Evolutionary conservation across 2,113 vertebrate species (phyloP), one percentile per base, ranked within the genome.

Genomic region (Uria aalge): DNA sequence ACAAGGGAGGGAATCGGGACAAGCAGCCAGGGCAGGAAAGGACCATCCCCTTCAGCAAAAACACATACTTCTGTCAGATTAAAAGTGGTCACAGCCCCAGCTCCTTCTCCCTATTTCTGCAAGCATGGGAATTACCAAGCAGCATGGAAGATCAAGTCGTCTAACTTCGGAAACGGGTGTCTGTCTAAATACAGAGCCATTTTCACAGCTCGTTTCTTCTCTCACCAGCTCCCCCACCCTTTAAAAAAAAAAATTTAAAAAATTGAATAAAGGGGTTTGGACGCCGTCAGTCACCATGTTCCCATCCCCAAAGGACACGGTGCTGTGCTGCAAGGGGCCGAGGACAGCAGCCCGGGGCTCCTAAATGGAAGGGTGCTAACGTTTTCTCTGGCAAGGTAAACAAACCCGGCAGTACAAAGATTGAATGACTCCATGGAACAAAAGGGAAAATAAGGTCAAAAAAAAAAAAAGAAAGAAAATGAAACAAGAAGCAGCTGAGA

Each of bases 371-470:
- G 81, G 88, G 92, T 85, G 94, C 93, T 96, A 89, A 75, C 53
- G 2, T 85, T 95, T 92, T 82, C 92, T 73, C 89, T 74, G 77
- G 82, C 88, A 94, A 90, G 94, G 81, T 94, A 96, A 96, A 95
- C 88, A 94, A 95, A 85, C n/a, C n/a, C 5, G 0, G 3, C 73
- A 76, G 94, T 66, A 89, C 77, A 87, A 91, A 92, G 92, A 96
- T 7, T 92, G 87, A 97, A 75, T 57, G 85, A 83, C 85, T 95
- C 85, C 92, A 82, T 5, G 83, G 94, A 96, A 96, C 94, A 97
- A 91, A 95, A 97, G 91, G 86, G 69, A 95, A 97, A 97, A 95
- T 89, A 96, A 97, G 96, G 97, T 97, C 95, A 94, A 86, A 50
- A 15, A 76, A 32, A 22, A 62, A 9, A 16, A 29, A n/a, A 16